phyloP scores from a whole-genome alignment of 2,888 invertebrate genomes.

The Tetropium fuscum region DNA sequence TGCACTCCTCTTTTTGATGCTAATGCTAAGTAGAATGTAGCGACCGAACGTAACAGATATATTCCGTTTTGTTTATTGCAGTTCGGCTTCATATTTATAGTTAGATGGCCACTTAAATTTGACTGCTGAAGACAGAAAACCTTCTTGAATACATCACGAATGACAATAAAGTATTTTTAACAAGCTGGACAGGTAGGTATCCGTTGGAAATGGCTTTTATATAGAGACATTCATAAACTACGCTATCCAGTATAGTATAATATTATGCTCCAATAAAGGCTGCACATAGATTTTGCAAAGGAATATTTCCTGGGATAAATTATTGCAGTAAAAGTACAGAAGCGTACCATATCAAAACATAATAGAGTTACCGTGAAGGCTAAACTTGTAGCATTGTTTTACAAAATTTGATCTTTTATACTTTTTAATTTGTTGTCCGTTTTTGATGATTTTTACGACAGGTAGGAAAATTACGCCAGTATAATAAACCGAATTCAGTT shows the following conservation, averaged over 20 bases:
- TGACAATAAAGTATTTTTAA: slow-evolving; percentile 55
- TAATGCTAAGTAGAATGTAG: slow-evolving; percentile 35
- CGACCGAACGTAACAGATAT: slow-evolving; percentile 35
- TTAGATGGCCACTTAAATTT: slow-evolving; percentile 47
- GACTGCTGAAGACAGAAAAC: slow-evolving; percentile 42
- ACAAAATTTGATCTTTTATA: too few species aligned
- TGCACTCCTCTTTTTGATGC: slow-evolving; percentile 10
- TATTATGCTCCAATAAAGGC: too few species aligned
- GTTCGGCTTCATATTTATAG: slow-evolving; percentile 36
- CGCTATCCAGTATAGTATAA: slow-evolving; percentile 12
- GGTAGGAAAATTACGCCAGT: too few species aligned
- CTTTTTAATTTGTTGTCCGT: too few species aligned
- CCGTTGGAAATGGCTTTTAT: slow-evolving; percentile 40
- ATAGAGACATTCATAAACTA: slow-evolving; percentile 33
- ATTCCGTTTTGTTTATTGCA: slow-evolving; percentile 40
- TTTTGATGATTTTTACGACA: too few species aligned
- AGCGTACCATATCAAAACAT: too few species aligned
- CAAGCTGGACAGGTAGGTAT: slow-evolving; percentile 51
- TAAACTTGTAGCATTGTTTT: too few species aligned
- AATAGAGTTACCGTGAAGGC: too few species aligned
- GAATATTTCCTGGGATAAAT: too few species aligned
- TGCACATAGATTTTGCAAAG: too few species aligned
- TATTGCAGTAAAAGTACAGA: too few species aligned
- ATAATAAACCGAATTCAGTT: too few species aligned
- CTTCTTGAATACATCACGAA: slow-evolving; percentile 45